Percentiles rank a stretch among this genome's conserved stretches.
These are phyloP conservation scores for Vidua chalybeata DNA, from an alignment of 2,113 vertebrate species.

Conservation along the genomic window DNA sequence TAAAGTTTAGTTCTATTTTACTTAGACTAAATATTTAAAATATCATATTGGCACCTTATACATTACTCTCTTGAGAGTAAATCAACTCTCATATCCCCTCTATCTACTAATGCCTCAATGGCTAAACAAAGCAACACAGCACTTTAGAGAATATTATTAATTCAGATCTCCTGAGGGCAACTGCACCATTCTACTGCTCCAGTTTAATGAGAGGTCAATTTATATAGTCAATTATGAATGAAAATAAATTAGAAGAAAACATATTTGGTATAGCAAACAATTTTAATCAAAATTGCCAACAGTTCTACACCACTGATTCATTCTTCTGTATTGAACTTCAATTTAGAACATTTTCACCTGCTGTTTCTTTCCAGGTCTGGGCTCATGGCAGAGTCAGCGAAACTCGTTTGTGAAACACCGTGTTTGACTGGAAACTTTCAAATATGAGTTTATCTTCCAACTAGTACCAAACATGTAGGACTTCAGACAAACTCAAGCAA, in stretches of 20 bases:
- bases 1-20: not conserved
- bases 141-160: conserved; percentile 31
- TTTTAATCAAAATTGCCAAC: not conserved
- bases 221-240: not conserved
- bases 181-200: conserved; percentile 18
- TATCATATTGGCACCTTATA: not conserved
- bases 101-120: not conserved
- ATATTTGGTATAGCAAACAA: not conserved
- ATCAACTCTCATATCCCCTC: not conserved
- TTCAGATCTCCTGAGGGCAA: conserved; percentile 25
- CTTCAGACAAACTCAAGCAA: not conserved
- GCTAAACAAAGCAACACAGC: conserved; percentile 18
- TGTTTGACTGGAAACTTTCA: not conserved
- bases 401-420: not conserved
- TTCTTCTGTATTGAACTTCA: not conserved
- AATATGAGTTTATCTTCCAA: not conserved
- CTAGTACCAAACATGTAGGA: not conserved
- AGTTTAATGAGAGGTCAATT: conserved; percentile 25
- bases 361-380: not conserved
- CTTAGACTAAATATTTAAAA: not conserved
- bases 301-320: not conserved
- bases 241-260: conserved; percentile 8
- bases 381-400: not conserved
- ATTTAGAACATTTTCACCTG: not conserved
- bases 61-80: not conserved